Evolutionary conservation across 2,888 invertebrate genomes (phyloP).

Genomic region (Metallyticus violacea): DNA sequence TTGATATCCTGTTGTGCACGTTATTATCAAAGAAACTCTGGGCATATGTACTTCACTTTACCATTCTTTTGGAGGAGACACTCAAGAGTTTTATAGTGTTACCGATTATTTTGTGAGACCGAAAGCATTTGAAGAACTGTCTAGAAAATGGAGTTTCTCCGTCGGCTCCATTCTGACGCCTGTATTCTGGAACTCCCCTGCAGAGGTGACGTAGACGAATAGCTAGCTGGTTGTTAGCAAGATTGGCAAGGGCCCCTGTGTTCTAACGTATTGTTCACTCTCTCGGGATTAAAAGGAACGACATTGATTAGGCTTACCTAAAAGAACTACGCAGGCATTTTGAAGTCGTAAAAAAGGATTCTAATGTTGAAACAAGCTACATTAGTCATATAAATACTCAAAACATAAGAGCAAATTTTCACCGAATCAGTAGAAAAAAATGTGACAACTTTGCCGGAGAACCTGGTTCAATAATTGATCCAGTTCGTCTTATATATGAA

Average conservation of each 20-base stretch:
- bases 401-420: no score
- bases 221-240: neutral
- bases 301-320: neutral
- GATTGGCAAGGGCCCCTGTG: neutral
- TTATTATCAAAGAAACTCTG: no score
- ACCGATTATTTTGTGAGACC: neutral
- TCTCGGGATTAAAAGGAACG: neutral
- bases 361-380: no score
- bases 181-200: neutral
- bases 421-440: no score
- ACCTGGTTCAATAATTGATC: no score
- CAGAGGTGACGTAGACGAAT: neutral
- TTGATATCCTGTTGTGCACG: no score
- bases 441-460: no score
- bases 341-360: no score
- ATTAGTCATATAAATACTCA: no score
- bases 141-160: no score
- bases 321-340: neutral
- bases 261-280: neutral
- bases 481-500: no score
- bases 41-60: neutral
- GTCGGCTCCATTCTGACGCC: neutral
- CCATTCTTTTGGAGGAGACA: neutral
- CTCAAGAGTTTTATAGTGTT: neutral
- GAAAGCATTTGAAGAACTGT: neutral